Conservation (phyloP, 2,888 invertebrate species). For the Apodemia mormo region DNA sequence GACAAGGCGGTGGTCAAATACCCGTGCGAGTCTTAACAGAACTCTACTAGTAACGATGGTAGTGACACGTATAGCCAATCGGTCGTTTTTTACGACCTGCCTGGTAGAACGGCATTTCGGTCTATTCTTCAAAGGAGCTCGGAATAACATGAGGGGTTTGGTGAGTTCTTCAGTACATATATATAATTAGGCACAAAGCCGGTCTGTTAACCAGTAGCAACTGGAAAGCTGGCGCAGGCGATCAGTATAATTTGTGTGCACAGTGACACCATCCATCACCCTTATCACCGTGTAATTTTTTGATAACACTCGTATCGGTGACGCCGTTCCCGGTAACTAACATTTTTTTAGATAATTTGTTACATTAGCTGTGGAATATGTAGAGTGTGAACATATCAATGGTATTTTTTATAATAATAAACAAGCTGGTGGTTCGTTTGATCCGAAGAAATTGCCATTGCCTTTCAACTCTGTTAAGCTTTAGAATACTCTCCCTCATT, state of each 20-base stretch:
- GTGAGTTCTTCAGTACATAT: no score
- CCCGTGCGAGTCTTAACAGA: no score
- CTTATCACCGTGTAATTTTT: constrained; percentile 38
- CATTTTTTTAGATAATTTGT: constrained; percentile 18
- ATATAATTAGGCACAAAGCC: not conserved
- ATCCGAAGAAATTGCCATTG: no score
- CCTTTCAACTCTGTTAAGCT: no score
- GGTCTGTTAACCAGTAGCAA: constrained; percentile 26
- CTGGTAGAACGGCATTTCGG: no score
- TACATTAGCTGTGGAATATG: constrained; percentile 1
- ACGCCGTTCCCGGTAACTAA: constrained; percentile 8
- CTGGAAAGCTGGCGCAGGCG: constrained; percentile 25
- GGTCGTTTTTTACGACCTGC: no score
- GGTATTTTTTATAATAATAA: not conserved
- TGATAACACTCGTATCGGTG: constrained; percentile 32
- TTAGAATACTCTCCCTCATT: no score
- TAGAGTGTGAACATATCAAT: not conserved
- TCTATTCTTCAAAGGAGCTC: no score
- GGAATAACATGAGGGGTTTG: no score
- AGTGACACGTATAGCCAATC: no score
- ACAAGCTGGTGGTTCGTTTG: not conserved
- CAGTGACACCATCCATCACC: constrained; percentile 37
- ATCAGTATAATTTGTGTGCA: constrained; percentile 36
- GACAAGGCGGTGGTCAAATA: no score
- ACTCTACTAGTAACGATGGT: no score